Evolutionary conservation across 2,113 vertebrate species (phyloP).

Genomic region (Brienomyrus brachyistius): DNA sequence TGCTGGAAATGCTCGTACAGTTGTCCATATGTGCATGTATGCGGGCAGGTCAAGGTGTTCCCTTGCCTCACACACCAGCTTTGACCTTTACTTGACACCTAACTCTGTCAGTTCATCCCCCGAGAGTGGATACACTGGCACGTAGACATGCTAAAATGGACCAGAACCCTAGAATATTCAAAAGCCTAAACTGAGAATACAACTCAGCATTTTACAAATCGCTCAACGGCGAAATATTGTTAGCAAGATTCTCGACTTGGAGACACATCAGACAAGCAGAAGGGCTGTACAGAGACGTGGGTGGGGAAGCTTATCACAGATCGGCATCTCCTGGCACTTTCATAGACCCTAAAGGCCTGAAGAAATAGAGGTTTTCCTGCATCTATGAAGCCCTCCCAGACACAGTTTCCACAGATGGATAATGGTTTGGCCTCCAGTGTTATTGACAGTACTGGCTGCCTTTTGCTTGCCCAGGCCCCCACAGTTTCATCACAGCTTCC

Average conservation of each 20-base stretch:
- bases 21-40: background rate
- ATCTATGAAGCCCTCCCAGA: background rate
- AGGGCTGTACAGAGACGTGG: background rate
- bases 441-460: background rate
- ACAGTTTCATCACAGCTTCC: background rate
- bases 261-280: background rate
- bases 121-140: background rate
- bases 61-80: background rate
- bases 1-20: background rate
- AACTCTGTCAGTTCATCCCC: background rate
- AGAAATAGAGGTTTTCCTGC: background rate
- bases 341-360: background rate
- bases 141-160: slow-evolving; percentile 3
- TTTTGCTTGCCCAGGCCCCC: background rate
- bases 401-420: background rate
- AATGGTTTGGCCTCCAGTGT: background rate
- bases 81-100: background rate
- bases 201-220: background rate
- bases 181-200: background rate
- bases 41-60: background rate
- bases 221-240: background rate
- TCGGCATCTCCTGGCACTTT: background rate
- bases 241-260: background rate
- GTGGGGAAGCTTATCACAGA: background rate
- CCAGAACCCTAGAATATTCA: background rate